Evolutionary conservation across 2,113 vertebrate genomes (phyloP), one percentile per base, ranked within the genome.

Genomic region (Spheniscus mendiculus): DNA sequence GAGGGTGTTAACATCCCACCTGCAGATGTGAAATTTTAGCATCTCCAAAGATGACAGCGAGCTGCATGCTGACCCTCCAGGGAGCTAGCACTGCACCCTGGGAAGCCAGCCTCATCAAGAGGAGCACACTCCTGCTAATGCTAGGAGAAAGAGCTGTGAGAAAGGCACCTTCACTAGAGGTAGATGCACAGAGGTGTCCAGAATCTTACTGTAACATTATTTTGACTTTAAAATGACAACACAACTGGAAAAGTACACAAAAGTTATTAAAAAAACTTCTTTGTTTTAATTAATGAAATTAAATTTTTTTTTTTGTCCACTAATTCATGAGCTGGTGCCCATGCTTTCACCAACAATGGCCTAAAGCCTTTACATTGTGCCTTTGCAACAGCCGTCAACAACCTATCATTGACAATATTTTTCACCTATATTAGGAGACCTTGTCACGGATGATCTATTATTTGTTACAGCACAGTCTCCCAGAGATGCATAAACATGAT

Each of bases 31-130:
- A 6, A 11, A 11, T 11, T 5, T 8, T 3, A 18, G 17, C 55
- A 4, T 0, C 53, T 25, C 81, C 3, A 12, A 8, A 15, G 63
- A 11, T 0, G 15, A 8, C 8, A 3, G 18, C 3, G 12, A 55
- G 62, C 56, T 11, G 4, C 38, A 3, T 2, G 2, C 1, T 1
- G 0, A 3, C 20, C 9, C 49, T 13, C 0, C 1, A 0, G 15
- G 18, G 55, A n/a, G 38, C 19, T 61, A 45, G 7, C 9, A 2
- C 27, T 13, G 20, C 11, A 5, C 7, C 13, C 16, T 5, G 9
- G 25, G 53, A 52, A 36, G 12, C 8, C 87, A 58, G 36, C 21
- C 58, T 29, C 2, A 0, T 2, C 1, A 1, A 17, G n/a, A 34
- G 47, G 29, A 26, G 9, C 10, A 10, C 0, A 0, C 2, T 38